Evolutionary conservation across 2,888 invertebrate genomes (phyloP).

Genomic region (Hirtodrosophila alboralis): DNA sequence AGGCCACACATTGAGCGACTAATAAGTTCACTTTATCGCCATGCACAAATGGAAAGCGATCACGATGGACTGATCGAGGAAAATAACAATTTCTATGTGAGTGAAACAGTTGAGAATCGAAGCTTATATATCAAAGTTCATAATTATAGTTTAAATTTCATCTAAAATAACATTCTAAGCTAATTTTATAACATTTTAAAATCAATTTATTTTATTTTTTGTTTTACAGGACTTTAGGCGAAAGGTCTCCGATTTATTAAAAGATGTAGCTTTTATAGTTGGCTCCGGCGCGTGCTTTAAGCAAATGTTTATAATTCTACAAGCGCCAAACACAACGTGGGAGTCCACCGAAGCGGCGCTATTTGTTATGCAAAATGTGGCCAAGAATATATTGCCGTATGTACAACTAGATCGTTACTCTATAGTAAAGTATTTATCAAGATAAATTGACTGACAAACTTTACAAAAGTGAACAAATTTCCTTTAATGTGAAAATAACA

Average conservation of each 20-base stretch:
- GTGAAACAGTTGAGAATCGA: too few relatives aligned
- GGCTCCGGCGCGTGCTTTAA: conserved; percentile 96
- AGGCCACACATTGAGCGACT: conserved; percentile 95
- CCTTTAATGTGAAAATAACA: too few relatives aligned
- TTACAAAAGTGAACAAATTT: too few relatives aligned
- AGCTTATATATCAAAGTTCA: too few relatives aligned
- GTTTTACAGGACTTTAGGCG: conserved; percentile 89
- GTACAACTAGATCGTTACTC: conserved; percentile 81
- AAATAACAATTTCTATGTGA: conserved; percentile 91
- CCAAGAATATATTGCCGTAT: conserved; percentile 97
- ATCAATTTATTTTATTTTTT: too few relatives aligned
- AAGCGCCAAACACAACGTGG: conserved; percentile 91
- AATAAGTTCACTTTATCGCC: conserved; percentile 94
- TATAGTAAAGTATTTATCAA: too few relatives aligned
- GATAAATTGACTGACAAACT: too few relatives aligned
- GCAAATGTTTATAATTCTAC: conserved; percentile 93
- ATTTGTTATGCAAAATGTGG: conserved; percentile 97
- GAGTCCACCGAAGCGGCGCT: conserved; percentile 96
- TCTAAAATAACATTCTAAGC: too few relatives aligned
- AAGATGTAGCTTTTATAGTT: conserved; percentile 98
- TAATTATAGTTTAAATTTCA: too few relatives aligned
- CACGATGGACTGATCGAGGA: conserved; percentile 93
- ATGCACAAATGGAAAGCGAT: conserved; percentile 98
- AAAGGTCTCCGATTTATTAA: conserved; percentile 95
- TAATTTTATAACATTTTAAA: too few relatives aligned